Percentiles rank a stretch among this genome's conserved stretches.
These are phyloP conservation scores for Penaeus chinensis DNA, from an alignment of 1,140 invertebrate genomes.

Conservation along the genomic window DNA sequence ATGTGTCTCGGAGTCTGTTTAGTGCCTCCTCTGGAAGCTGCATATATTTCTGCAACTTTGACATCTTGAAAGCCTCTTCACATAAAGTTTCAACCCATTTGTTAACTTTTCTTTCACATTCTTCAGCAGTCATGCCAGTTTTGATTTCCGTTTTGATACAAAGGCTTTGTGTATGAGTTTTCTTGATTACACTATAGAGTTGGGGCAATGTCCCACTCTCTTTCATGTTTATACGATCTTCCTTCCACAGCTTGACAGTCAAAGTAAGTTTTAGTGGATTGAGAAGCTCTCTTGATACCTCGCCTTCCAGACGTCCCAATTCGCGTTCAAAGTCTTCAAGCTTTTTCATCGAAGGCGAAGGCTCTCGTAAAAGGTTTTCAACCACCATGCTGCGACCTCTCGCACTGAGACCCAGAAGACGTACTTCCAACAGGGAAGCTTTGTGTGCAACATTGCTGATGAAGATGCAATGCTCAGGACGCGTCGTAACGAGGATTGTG, in stretches of 20 bases:
- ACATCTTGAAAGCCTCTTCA: not conserved
- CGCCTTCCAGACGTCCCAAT: too few relatives aligned
- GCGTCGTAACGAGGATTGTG: not conserved
- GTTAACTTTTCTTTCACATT: not conserved
- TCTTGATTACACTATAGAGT: not conserved
- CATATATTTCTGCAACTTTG: too few relatives aligned
- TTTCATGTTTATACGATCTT: not conserved
- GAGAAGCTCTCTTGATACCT: not conserved
- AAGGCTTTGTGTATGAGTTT: not conserved
- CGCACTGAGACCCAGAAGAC: too few relatives aligned
- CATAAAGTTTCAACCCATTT: not conserved
- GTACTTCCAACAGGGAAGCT: not conserved
- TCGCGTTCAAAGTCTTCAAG: too few relatives aligned
- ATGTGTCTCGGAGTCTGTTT: too few relatives aligned
- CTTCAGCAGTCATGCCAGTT: not conserved
- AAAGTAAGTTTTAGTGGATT: slow-evolving; percentile 7
- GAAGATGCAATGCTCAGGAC: not conserved
- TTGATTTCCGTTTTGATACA: not conserved
- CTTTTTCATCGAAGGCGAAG: too few relatives aligned
- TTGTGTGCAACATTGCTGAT: too few relatives aligned
- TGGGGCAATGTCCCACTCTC: not conserved
- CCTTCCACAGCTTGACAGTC: not conserved
- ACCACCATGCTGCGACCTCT: too few relatives aligned
- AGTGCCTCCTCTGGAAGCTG: too few relatives aligned
- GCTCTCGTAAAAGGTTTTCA: too few relatives aligned